These are phyloP conservation scores for Indicator maculatus DNA, from an alignment of 2,113 vertebrate species.

Conservation along the genomic window DNA sequence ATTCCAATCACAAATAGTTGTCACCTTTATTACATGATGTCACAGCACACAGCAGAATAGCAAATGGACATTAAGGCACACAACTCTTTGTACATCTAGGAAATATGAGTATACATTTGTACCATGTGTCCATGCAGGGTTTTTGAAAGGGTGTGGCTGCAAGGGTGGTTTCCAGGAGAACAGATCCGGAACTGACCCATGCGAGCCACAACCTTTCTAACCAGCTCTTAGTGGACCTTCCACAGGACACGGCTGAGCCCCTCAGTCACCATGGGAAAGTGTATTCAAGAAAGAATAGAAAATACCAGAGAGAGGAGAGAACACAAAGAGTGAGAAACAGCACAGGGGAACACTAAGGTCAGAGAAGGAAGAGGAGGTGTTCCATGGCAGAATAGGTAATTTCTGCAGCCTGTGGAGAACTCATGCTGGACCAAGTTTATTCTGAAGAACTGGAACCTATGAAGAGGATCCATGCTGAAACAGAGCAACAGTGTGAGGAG, in stretches of 20 bases:
- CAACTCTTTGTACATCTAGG: not conserved
- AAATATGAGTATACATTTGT: not conserved
- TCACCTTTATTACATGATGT: not conserved
- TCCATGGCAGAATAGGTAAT: not conserved
- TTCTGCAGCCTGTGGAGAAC: not conserved
- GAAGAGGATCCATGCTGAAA: rapidly evolving
- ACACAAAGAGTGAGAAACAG: not conserved
- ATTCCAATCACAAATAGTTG: not conserved
- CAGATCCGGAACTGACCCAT: not conserved
- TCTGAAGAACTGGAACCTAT: not conserved
- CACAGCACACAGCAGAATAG: not conserved
- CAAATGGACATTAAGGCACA: not conserved
- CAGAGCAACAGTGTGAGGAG: not conserved
- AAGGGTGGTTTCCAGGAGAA: not conserved
- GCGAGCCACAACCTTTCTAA: not conserved
- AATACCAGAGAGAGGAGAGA: not conserved
- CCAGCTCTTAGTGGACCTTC: rapidly evolving
- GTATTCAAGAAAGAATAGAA: not conserved
- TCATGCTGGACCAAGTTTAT: not conserved
- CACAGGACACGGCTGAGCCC: not conserved
- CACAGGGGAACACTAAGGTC: not conserved
- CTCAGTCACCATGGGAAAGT: not conserved
- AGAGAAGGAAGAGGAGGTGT: not conserved
- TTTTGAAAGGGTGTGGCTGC: not conserved
- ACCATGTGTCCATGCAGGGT: not conserved